Percentiles rank a stretch among this genome's conserved stretches.
phyloP scores from a whole-genome alignment of 1,140 invertebrate genomes.

The Sminthurides bifidus region DNA sequence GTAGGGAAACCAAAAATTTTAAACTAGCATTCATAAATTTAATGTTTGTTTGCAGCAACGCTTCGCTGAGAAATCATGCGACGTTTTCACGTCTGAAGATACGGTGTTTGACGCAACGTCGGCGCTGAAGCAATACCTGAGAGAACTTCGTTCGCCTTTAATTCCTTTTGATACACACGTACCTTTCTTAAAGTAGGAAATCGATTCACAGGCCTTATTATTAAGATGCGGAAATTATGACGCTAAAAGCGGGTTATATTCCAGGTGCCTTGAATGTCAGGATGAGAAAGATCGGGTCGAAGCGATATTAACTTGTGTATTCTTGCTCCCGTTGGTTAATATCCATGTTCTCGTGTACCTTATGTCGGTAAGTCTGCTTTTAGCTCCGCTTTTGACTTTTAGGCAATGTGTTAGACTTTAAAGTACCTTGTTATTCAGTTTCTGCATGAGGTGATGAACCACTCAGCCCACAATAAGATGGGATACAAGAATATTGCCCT shows the following conservation, averaged over 20 bases:
- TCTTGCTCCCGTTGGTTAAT: slow-evolving; percentile 15
- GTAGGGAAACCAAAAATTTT: not conserved
- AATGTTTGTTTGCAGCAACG: slow-evolving; percentile 10
- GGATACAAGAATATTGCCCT: slow-evolving; percentile 24
- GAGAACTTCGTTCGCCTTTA: slow-evolving; percentile 16
- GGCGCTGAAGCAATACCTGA: slow-evolving; percentile 23
- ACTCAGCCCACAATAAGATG: slow-evolving; percentile 20
- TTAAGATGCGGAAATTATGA: too few species aligned
- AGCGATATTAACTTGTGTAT: slow-evolving; percentile 12
- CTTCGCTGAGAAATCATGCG: not conserved
- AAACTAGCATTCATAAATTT: not conserved
- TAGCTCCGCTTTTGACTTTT: not conserved
- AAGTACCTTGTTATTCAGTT: slow-evolving; percentile 21
- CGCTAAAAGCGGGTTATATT: too few species aligned
- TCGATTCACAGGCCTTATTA: not conserved
- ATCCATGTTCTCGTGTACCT: slow-evolving; percentile 18
- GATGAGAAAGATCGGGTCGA: slow-evolving; percentile 4
- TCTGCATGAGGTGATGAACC: slow-evolving; percentile 17
- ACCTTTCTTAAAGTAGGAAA: slow-evolving; percentile 17
- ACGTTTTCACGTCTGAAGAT: slow-evolving; percentile 6
- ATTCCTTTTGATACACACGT: slow-evolving; percentile 21
- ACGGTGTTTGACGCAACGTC: slow-evolving; percentile 24
- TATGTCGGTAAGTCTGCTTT: slow-evolving; percentile 14
- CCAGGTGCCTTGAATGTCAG: slow-evolving; percentile 17
- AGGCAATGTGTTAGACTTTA: not conserved